Evolutionary conservation across 2,113 vertebrate species (phyloP).

Genomic region (Misgurnus anguillicaudatus): DNA sequence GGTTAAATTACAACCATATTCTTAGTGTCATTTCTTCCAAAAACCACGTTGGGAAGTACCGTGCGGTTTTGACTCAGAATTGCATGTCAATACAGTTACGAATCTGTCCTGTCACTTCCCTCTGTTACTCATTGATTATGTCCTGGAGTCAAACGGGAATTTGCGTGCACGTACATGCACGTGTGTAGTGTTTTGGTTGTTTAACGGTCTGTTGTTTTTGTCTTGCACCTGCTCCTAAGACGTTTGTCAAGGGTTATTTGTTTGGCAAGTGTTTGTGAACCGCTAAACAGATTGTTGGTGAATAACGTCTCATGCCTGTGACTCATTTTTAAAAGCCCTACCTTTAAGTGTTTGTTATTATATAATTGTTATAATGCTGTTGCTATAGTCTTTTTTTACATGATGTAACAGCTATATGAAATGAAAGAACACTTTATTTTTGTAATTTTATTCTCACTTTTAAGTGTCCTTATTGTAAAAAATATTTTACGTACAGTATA

Average conservation of each 20-base stretch:
- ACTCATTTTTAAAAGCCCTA: slow-evolving; percentile 17
- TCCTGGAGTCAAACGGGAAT: neutral
- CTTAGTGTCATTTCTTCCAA: neutral
- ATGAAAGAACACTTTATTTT: neutral
- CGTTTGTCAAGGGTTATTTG: slow-evolving; percentile 9
- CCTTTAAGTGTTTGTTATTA: neutral
- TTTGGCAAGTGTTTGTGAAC: neutral
- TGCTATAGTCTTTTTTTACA: neutral
- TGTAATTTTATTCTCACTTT: too few relatives aligned
- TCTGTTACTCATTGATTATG: neutral
- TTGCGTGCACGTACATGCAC: neutral
- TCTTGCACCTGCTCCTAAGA: slow-evolving; percentile 31
- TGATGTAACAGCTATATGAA: neutral
- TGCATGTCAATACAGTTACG: neutral
- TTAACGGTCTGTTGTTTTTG: slow-evolving; percentile 20
- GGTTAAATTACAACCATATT: neutral
- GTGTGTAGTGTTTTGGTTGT: slow-evolving; percentile 18
- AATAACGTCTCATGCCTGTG: slow-evolving; percentile 3
- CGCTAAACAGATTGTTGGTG: slow-evolving; percentile 21
- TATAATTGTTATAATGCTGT: neutral
- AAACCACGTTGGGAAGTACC: neutral
- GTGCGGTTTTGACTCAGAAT: neutral
- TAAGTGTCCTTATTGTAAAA: too few relatives aligned
- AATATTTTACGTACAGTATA: too few relatives aligned
- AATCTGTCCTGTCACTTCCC: neutral